Evolutionary conservation across 2,113 vertebrate species (phyloP).

Genomic region (Istiophorus platypterus): DNA sequence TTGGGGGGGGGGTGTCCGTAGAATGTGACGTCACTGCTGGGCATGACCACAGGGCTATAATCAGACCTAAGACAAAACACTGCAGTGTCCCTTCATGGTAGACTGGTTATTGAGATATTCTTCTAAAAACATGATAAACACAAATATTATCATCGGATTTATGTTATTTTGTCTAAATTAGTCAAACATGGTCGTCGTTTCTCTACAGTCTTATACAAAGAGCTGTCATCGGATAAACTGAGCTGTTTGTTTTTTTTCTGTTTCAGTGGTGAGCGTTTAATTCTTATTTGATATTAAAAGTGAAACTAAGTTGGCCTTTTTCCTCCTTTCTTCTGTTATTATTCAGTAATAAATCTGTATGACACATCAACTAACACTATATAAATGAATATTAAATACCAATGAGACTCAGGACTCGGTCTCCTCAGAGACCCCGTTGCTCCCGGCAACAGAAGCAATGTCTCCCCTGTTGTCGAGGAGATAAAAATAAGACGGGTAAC

Average conservation of each 20-base stretch:
- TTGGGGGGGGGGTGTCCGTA: too few species aligned
- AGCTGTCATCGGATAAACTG: not conserved
- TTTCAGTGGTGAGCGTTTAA: not conserved
- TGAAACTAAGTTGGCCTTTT: not conserved
- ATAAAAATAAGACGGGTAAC: not conserved
- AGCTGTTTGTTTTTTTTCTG: not conserved
- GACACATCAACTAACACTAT: not conserved
- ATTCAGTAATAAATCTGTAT: not conserved
- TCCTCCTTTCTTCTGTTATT: not conserved
- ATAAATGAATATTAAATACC: not conserved
- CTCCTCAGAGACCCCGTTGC: constrained; percentile 40
- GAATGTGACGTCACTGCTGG: not conserved
- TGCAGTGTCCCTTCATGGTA: too few species aligned
- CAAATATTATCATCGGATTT: not conserved
- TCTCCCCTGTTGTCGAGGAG: constrained; percentile 45
- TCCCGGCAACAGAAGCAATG: constrained; percentile 57
- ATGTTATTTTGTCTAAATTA: not conserved
- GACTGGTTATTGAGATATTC: too few species aligned
- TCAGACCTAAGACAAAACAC: too few species aligned
- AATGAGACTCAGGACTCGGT: constrained; percentile 53
- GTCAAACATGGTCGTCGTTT: too few species aligned
- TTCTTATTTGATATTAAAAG: not conserved
- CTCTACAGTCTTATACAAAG: not conserved
- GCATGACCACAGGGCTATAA: not conserved
- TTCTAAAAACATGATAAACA: not conserved